Base-by-base conservation (phyloP, 2,797 vertebrate species). In the Periparus ater region DNA sequence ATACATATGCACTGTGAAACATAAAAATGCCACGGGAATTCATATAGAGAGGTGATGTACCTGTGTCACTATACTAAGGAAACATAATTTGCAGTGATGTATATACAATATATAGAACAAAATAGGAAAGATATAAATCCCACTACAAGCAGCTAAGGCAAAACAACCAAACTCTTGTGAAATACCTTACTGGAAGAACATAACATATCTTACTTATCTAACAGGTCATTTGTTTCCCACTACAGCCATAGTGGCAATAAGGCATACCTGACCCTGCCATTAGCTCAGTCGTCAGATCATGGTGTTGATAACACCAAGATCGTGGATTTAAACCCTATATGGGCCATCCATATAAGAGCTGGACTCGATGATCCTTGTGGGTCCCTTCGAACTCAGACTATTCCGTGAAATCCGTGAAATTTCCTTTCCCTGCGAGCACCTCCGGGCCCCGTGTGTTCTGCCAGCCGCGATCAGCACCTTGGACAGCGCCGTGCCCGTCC, bases 381-480 rank as follows among this genome's bases (percentile, higher is more conserved):
- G 18, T 27, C 11, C 10, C 45, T 66, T 72, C 17, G 66, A 29
- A 5, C 2, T 17, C 13, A 9, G 53, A 42, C 13, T 6, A 5
- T 16, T 25, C 45, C 4, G 40, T 17, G 30, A 11, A 9, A 10
- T 7, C 40, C 7, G 25, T 7, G 53, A 6, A 0, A 10, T 42
- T 34, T 11, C 36, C 51, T 7, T 7, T 34, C 13, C 6, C 10
- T 2, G 34, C 9, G 7, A 20, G 0, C 6, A 0, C 7, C 1
- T 8, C 23, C 22, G 0, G 47, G 50, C 27, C 27, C 2, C 9
- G 0, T 0, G 26, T 1, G 13, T 1, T 2, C 4, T 0, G 26
- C 12, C 7, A 0, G 6, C 25, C 5, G 14, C 0, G 6, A 21
- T 82, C 93, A 95, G 96, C 75, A 93, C 95, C 75, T 3, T 0